Conservation (phyloP, 2,888 invertebrate species). For the Dynastes tityus region DNA sequence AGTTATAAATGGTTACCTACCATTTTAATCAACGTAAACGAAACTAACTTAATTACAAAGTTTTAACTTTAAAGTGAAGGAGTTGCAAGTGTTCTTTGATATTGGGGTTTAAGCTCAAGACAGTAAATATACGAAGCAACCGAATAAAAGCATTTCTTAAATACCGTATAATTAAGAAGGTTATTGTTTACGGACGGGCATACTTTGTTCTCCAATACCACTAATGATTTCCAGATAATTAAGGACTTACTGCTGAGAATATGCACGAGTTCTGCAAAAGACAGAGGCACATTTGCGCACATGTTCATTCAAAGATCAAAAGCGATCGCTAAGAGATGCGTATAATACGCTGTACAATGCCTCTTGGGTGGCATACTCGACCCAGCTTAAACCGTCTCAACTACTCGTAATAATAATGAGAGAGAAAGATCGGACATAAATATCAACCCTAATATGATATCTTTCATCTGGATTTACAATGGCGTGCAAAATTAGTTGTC, state of each 20-base stretch:
- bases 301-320: conserved; percentile 23
- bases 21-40: too few species aligned
- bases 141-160: too few species aligned
- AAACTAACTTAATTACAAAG: too few species aligned
- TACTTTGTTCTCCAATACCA: neutral
- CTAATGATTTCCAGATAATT: conserved; percentile 10
- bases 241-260: neutral
- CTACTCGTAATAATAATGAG: conserved; percentile 11
- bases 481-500: neutral
- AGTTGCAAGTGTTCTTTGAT: too few species aligned
- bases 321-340: conserved; percentile 14
- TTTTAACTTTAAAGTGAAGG: too few species aligned
- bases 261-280: conserved; percentile 6
- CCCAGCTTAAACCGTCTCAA: neutral
- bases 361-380: conserved; percentile 27
- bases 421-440: conserved; percentile 37
- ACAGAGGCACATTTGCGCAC: conserved; percentile 8
- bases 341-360: conserved; percentile 8
- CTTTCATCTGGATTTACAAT: neutral
- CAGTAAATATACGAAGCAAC: too few species aligned
- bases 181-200: too few species aligned
- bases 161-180: too few species aligned
- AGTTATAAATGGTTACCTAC: too few species aligned
- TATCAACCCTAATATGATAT: conserved; percentile 35
- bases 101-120: too few species aligned